Base-by-base conservation (phyloP, 2,888 invertebrate species). In the Teinopalpus imperialis region DNA sequence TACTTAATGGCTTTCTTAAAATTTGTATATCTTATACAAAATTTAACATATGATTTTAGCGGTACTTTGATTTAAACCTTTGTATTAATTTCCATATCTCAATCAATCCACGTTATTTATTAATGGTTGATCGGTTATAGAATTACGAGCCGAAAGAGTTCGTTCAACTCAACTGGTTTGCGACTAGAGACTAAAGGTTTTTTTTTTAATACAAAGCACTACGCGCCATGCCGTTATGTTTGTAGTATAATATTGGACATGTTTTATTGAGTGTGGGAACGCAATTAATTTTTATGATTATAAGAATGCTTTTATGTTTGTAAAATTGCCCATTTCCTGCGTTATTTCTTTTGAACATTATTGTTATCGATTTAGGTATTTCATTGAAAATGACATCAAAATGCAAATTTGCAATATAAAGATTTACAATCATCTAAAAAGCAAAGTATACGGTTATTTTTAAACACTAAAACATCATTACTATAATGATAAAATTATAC, bases 91-190 rank as follows among this genome's bases (percentile, higher is more conserved):
- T 21, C 29, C 30, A 41, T 47, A 47, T 47, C 20, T 42, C 42
- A 37, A 48, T 52, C 36, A 45, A 39, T 46, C 37, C 16, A 52
- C 39, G 57, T 47, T 34, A 49, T 51, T 49, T 41, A 47, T 48
- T 43, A 50, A 46, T 42, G 48, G 45, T 23, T 51, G 51, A 53
- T 51, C 45, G 43, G 41, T 48, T 59, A 49, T 57, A 51, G 55
- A 45, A 45, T 45, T 52, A 59, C 63, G 66, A 64, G 69, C 63
- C 74, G 66, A 74, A 76, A 64, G 58, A 69, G 82, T 66, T 61
- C 72, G 36, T 71, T 74, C 63, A 76, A 69, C 77, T 57, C 57
- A 51, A 74, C 76, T 69, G 68, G 78, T 73, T 59, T 54, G 58
- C 53, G 45, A 61, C 58, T 43, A 51, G 52, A 54, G 49, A 49